Evolutionary conservation across 2,888 invertebrate genomes (phyloP).

Genomic region (Lamproptera curius): DNA sequence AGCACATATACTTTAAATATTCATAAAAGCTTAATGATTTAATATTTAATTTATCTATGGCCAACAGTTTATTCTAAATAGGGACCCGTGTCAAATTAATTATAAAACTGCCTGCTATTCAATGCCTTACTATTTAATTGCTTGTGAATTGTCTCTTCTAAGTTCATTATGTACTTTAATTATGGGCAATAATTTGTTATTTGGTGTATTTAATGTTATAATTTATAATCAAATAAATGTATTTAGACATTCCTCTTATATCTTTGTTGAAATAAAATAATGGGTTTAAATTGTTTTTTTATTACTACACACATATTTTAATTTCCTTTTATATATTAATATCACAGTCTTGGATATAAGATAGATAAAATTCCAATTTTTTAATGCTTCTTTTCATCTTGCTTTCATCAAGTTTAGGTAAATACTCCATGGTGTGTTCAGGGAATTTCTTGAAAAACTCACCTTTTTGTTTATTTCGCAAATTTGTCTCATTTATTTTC

Average conservation of each 20-base stretch:
- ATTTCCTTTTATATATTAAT: slow-evolving; percentile 25
- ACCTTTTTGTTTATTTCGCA: slow-evolving; percentile 30
- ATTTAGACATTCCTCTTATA: slow-evolving; percentile 62
- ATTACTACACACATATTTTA: slow-evolving; percentile 19
- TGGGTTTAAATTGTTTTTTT: slow-evolving; percentile 41
- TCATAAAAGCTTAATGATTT: slow-evolving; percentile 6
- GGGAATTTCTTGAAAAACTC: slow-evolving; percentile 78
- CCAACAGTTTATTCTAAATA: too few relatives aligned
- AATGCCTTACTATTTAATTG: slow-evolving; percentile 8
- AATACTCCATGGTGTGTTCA: slow-evolving; percentile 66
- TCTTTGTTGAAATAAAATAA: slow-evolving; percentile 60
- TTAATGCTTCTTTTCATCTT: slow-evolving; percentile 78
- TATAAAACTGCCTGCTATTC: slow-evolving; percentile 9
- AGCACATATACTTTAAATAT: too few relatives aligned
- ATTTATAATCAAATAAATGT: slow-evolving; percentile 4
- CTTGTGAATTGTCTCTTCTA: slow-evolving; percentile 17
- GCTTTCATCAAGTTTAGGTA: slow-evolving; percentile 68
- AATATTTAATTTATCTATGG: too few relatives aligned
- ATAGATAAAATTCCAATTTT: slow-evolving; percentile 85
- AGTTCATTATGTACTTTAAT: slow-evolving; percentile 1
- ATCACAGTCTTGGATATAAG: slow-evolving; percentile 75
- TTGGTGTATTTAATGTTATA: slow-evolving; percentile 1
- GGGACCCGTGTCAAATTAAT: not conserved
- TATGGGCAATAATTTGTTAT: slow-evolving; percentile 2
- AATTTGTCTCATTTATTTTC: slow-evolving; percentile 30